Evolutionary conservation across 2,113 vertebrate genomes (phyloP), one percentile per base, ranked within the genome.

Genomic region (Eclectus roratus): DNA sequence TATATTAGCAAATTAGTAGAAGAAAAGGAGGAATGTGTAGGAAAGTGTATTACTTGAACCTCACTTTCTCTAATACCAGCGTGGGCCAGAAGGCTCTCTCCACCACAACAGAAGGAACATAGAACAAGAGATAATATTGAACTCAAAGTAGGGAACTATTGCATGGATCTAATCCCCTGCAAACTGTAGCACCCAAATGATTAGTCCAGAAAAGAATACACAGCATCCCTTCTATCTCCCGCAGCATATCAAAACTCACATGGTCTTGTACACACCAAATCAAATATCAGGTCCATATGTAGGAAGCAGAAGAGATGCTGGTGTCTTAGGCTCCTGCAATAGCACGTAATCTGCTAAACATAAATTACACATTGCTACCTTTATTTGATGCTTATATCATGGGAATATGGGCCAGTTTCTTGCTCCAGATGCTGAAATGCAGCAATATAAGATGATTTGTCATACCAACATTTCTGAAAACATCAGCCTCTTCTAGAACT

Each of bases 41-140:
- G 89, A 79, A 89, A 89, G 80, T 44, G 35, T 41, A 13, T 29
- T 33, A 13, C 41, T 88, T 91, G 66, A 73, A 73, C 56, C 46
- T 90, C 53, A 46, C 71, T 94, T 94, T 96, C 71, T 73, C 94
- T 80, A n/a, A 63, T 41, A 70, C 73, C 23, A 88, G 29, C 68
- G 56, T 5, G 13, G 73, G 33, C 37, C 65, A 69, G n/a, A 49
- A 86, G 35, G 3, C 3, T 89, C 15, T 65, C 35, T 52, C 43
- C 1, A 0, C 20, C 43, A 17, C 74, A 29, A 37, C 27, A 66
- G 43, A 52, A 85, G 47, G 14, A 58, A 24, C 0, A 6, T 18
- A 84, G 43, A 84, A 33, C 11, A 73, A 71, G 50, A 66, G 14
- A 5, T 19, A 43, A 52, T 66, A 12, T 3, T 85, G 76, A 90